phyloP scores from a whole-genome alignment of 2,797 vertebrate species.

The Glossophaga mutica region DNA sequence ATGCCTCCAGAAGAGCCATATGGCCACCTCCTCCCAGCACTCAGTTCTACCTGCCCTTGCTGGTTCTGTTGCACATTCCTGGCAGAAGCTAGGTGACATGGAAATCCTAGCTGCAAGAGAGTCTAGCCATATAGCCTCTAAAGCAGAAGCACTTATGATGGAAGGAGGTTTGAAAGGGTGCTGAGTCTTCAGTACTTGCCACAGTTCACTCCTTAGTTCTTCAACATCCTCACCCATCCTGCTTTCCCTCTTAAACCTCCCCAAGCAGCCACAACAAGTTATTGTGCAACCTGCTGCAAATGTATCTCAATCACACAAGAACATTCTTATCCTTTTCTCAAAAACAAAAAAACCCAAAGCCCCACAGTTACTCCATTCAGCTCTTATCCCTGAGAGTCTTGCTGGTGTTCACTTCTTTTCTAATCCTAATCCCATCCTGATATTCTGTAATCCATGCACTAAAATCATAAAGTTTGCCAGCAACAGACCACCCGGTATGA shows the following conservation, averaged over 20 bases:
- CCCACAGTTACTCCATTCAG: background rate
- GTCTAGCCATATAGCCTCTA: background rate
- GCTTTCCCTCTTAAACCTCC: background rate
- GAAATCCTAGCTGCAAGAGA: background rate
- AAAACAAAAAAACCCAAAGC: background rate
- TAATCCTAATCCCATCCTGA: background rate
- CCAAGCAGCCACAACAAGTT: background rate
- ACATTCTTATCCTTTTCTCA: background rate
- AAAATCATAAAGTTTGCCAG: background rate
- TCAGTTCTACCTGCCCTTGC: background rate
- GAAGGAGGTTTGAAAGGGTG: background rate
- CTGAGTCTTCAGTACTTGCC: too few species aligned
- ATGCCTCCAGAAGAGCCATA: rapidly evolving
- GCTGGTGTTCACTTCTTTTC: background rate
- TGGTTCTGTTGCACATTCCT: background rate
- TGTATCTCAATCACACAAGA: background rate
- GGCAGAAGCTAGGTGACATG: background rate
- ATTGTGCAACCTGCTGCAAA: background rate
- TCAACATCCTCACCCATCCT: background rate
- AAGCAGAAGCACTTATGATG: background rate
- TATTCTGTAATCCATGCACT: background rate
- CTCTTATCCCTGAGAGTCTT: background rate
- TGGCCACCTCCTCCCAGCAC: background rate
- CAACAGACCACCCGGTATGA: background rate
- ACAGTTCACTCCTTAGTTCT: background rate